phyloP scores from a whole-genome alignment of 2,888 invertebrate species.

The Lysandra coridon region DNA sequence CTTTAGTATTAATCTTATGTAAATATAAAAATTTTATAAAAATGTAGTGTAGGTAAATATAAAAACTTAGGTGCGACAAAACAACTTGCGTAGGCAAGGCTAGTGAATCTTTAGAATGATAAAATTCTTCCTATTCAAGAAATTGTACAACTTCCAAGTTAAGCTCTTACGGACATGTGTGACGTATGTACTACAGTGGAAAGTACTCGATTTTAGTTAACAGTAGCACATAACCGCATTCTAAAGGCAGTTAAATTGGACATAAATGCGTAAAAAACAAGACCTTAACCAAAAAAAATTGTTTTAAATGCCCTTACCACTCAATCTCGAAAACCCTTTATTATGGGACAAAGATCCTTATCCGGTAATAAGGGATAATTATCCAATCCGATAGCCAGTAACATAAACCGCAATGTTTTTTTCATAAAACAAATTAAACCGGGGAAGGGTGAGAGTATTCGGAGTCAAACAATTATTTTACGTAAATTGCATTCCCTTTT shows the following conservation, averaged over 20 bases:
- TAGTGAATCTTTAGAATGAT: no score
- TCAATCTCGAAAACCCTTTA: not conserved
- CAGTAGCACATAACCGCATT: not conserved
- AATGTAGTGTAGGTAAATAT: no score
- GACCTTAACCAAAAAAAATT: not conserved
- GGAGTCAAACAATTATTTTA: constrained; percentile 78
- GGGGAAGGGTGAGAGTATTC: constrained; percentile 57
- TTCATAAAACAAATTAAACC: constrained; percentile 62
- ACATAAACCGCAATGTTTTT: constrained; percentile 22
- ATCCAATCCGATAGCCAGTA: constrained; percentile 23
- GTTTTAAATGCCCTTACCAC: not conserved
- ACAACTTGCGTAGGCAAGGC: no score
- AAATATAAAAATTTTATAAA: no score
- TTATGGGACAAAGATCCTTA: not conserved
- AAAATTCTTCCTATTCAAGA: no score
- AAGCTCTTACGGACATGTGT: no score
- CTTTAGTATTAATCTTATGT: not conserved
- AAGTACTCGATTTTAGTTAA: not conserved
- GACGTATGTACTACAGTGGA: no score
- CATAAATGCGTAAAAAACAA: not conserved
- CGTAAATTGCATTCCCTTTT: constrained; percentile 77
- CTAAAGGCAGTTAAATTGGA: not conserved
- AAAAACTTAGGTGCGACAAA: no score
- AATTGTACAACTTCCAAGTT: no score
- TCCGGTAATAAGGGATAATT: constrained; percentile 25